Percentiles rank a stretch among this genome's conserved stretches.
Conservation (phyloP, 1,140 invertebrate genomes). For the Ceratosolen fusciceps region DNA sequence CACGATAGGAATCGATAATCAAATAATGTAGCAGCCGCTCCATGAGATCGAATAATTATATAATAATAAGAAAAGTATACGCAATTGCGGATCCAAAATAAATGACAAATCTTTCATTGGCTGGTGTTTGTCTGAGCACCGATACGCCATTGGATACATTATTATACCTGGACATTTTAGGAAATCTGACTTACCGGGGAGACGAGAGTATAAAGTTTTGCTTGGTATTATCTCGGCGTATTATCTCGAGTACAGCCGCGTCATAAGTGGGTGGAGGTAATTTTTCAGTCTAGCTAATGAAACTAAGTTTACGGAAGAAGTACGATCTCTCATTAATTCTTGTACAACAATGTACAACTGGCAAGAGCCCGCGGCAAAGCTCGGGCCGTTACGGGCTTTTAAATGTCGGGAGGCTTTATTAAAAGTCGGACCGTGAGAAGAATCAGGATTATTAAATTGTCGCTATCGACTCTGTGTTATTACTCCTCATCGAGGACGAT, state of each 20-base stretch:
- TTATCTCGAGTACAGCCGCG: neutral
- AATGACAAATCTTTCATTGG: too few species aligned
- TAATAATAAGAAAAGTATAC: too few species aligned
- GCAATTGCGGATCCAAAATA: too few species aligned
- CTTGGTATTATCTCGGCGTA: slow-evolving; percentile 1
- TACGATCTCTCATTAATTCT: slow-evolving; percentile 46
- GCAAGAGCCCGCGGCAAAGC: neutral
- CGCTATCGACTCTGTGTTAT: neutral
- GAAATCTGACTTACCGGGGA: too few species aligned
- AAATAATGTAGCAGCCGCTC: too few species aligned
- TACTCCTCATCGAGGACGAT: too few species aligned
- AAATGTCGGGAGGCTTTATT: slow-evolving; percentile 33
- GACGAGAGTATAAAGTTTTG: neutral
- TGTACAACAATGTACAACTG: slow-evolving; percentile 37
- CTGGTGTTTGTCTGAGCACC: too few species aligned
- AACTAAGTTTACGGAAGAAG: slow-evolving; percentile 37
- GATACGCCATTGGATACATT: too few species aligned
- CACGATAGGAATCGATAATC: too few species aligned
- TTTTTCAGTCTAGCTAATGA: slow-evolving; percentile 39
- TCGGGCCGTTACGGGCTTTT: slow-evolving; percentile 13
- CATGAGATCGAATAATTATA: too few species aligned
- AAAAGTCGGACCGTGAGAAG: slow-evolving; percentile 16
- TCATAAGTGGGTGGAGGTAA: slow-evolving; percentile 24
- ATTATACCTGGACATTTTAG: too few species aligned
- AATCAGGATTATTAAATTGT: slow-evolving; percentile 12